phyloP scores from a whole-genome alignment of 2,888 invertebrate species.

The Chrysodeixis includens region DNA sequence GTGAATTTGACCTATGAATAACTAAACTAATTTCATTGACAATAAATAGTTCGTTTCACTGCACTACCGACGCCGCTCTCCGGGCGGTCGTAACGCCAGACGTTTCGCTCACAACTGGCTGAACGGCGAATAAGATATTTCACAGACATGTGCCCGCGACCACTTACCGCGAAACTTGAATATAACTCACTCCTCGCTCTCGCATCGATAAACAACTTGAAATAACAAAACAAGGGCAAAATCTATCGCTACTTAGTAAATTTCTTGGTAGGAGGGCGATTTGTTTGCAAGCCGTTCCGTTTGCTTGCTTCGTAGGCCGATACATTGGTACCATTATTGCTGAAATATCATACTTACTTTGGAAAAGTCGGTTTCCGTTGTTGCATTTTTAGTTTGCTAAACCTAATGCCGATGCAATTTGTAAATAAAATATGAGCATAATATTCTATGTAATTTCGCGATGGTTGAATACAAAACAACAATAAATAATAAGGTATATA shows the following conservation, averaged over 20 bases:
- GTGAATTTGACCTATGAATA: constrained; percentile 7
- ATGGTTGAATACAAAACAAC: too few relatives aligned
- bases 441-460: too few relatives aligned
- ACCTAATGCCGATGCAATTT: neutral
- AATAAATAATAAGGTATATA: too few relatives aligned
- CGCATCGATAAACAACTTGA: constrained; percentile 13
- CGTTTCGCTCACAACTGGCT: constrained; percentile 51
- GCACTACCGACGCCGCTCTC: constrained; percentile 19
- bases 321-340: constrained; percentile 25
- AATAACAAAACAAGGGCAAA: constrained; percentile 15
- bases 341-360: constrained; percentile 33
- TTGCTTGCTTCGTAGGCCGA: constrained; percentile 30
- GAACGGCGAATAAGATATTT: constrained; percentile 33
- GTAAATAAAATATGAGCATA: neutral
- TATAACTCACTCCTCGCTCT: constrained; percentile 20
- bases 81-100: constrained; percentile 31
- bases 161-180: constrained; percentile 44
- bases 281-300: constrained; percentile 45
- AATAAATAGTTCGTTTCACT: constrained; percentile 35
- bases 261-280: constrained; percentile 35
- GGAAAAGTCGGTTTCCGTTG: constrained; percentile 16
- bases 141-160: constrained; percentile 49
- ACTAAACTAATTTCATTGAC: constrained; percentile 16
- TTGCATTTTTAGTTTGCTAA: neutral
- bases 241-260: constrained; percentile 7